A percentile compares a stretch with the other conserved stretches of the same genome.
Evolutionary conservation across 2,888 invertebrate genomes (phyloP).

Genomic region (Agrochola macilenta): DNA sequence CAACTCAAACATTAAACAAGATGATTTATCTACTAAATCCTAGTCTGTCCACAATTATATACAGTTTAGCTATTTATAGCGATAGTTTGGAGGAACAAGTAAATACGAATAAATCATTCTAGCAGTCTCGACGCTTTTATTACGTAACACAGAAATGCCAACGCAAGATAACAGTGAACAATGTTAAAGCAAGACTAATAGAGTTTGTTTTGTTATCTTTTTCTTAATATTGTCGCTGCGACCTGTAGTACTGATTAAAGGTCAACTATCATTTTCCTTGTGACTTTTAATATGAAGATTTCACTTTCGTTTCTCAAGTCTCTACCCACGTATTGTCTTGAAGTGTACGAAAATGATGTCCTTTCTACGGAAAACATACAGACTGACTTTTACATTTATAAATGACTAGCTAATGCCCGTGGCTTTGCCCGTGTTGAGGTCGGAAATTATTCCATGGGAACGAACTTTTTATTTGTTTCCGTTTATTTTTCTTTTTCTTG

Average conservation of each 20-base stretch:
- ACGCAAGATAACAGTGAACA: constrained; percentile 21
- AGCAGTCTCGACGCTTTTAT: constrained; percentile 21
- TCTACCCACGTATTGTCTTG: not conserved
- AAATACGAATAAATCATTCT: constrained; percentile 29
- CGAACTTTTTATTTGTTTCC: too few species aligned
- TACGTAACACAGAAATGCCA: constrained; percentile 24
- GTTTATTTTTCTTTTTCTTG: too few species aligned
- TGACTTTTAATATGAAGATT: not conserved
- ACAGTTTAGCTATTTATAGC: not conserved
- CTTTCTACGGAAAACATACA: not conserved
- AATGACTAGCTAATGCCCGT: too few species aligned
- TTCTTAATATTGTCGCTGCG: not conserved
- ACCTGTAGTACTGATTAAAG: not conserved
- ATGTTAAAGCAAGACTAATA: not conserved
- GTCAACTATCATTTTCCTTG: not conserved
- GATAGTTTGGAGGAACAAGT: constrained; percentile 1
- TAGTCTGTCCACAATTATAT: not conserved
- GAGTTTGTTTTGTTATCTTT: constrained; percentile 10
- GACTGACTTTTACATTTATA: too few species aligned
- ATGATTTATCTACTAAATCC: not conserved
- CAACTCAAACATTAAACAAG: not conserved
- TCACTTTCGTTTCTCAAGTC: too few species aligned
- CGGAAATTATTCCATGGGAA: too few species aligned
- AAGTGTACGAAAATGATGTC: not conserved
- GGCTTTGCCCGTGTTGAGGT: too few species aligned